Conservation (phyloP, 2,797 vertebrate genomes). For the Etheostoma nigrum region DNA sequence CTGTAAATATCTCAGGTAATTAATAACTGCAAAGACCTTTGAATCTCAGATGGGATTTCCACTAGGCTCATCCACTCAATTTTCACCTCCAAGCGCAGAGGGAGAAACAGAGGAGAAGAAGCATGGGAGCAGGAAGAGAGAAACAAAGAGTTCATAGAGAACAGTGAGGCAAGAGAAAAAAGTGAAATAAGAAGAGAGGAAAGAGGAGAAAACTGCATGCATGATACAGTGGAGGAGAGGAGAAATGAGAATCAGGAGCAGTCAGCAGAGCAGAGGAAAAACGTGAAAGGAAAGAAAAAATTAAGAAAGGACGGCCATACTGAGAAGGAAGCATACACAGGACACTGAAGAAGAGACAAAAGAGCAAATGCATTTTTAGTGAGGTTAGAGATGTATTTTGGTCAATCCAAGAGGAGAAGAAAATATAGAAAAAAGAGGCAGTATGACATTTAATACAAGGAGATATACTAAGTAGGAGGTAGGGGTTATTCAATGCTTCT, state of each 20-base stretch:
- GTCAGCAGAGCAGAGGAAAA: background rate
- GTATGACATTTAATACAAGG: background rate
- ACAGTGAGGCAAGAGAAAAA: background rate
- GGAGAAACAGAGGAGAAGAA: conserved; percentile 31
- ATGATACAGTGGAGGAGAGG: background rate
- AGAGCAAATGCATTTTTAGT: background rate
- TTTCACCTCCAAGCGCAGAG: conserved; percentile 58
- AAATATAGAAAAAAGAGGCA: conserved; percentile 3
- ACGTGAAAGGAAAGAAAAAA: conserved; percentile 1
- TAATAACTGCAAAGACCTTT: conserved; percentile 64
- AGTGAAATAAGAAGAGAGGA: background rate
- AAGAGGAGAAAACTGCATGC: conserved; percentile 1
- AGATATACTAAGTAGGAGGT: background rate
- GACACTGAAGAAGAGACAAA: background rate
- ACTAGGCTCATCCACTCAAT: conserved; percentile 54
- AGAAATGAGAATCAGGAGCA: background rate
- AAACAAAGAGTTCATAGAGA: conserved; percentile 22
- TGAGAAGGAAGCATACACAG: background rate
- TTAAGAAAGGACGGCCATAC: background rate
- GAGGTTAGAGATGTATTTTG: background rate
- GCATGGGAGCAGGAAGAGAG: background rate
- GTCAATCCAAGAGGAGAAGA: background rate
- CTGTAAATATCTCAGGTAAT: conserved; percentile 74
- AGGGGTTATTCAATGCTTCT: no score
- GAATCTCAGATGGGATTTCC: conserved; percentile 63